Conservation (phyloP, 2,888 invertebrate species). For the Microchrysa polita region DNA sequence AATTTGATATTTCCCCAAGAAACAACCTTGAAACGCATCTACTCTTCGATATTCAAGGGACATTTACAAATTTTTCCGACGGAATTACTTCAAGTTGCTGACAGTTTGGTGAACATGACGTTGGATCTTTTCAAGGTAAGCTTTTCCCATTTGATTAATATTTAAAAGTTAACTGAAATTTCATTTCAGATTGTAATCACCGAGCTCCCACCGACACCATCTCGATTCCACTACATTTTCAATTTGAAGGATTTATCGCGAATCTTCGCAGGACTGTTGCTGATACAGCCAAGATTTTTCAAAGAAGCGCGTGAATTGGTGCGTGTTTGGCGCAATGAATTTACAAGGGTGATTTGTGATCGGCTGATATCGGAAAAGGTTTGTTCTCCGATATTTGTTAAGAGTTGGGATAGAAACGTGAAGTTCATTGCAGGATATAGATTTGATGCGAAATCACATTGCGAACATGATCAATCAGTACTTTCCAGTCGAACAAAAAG, state of each 20-base stretch:
- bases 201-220: constrained; percentile 89
- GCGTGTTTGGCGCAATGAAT: constrained; percentile 92
- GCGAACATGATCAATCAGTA: constrained; percentile 69
- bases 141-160: background rate
- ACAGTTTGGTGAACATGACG: constrained; percentile 79
- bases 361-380: constrained; percentile 76
- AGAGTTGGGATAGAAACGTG: constrained; percentile 15
- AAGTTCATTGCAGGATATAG: constrained; percentile 70
- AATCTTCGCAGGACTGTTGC: constrained; percentile 82
- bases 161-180: background rate
- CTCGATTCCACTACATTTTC: constrained; percentile 95
- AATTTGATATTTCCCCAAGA: constrained; percentile 87
- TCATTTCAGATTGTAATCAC: constrained; percentile 71
- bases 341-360: constrained; percentile 86
- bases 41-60: constrained; percentile 81
- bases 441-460: constrained; percentile 70
- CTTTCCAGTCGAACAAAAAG: constrained; percentile 54
- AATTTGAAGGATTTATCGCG: constrained; percentile 91
- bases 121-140: constrained; percentile 81
- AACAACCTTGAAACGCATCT: constrained; percentile 81
- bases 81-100: constrained; percentile 72
- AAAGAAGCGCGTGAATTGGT: constrained; percentile 75
- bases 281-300: constrained; percentile 78
- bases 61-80: constrained; percentile 78
- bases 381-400: background rate